Base-by-base conservation (phyloP, 2,888 invertebrate genomes). In the Scaptomyza reducta region DNA sequence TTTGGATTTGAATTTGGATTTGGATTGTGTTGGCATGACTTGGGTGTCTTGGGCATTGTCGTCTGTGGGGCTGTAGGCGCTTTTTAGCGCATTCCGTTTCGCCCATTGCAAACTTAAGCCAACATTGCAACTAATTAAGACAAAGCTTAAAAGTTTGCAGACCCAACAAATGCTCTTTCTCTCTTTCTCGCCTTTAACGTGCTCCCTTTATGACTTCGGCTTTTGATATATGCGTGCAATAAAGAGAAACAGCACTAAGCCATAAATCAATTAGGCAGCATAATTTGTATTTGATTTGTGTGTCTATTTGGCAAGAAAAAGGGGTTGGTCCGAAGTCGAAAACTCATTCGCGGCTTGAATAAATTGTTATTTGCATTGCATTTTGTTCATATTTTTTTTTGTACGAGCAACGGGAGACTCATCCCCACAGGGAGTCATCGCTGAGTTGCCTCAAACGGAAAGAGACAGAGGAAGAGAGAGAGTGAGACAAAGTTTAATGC, bases 261-360 rank as follows among this genome's bases (percentile, higher is more conserved):
- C 78, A 86, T 85, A 85, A 85, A 85, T 85, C 88, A 85, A 85
- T 85, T 85, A 85, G 61, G 76, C 70, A 72, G 74, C 84, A 80
- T 86, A 88, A 85, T 85, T 88, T 85, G 84, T 88, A 88, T 85
- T 78, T 88, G 87, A 83, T 88, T 88, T 85, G 84, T 86, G 84
- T 57, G 65, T 31, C 68, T 73, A 68, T 73, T 57, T 50, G 77
- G 64, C 31, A 31, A 47, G 50, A 40, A 56, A 50, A 57, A 60
- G 53, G 47, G 40, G 14, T 40, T 40, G 40, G 40, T 40, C 42
- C 50, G 11, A 46, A 49, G 38, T 38, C 53, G 47, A 66, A 59
- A 59, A 54, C 53, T 54, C 55, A 71, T 65, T 44, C 55, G 46
- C 47, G 59, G 68, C 63, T 68, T 66, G 66, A 62, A 79, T 68